phyloP scores from a whole-genome alignment of 2,113 vertebrate genomes.

The Herpetotheres cachinnans region DNA sequence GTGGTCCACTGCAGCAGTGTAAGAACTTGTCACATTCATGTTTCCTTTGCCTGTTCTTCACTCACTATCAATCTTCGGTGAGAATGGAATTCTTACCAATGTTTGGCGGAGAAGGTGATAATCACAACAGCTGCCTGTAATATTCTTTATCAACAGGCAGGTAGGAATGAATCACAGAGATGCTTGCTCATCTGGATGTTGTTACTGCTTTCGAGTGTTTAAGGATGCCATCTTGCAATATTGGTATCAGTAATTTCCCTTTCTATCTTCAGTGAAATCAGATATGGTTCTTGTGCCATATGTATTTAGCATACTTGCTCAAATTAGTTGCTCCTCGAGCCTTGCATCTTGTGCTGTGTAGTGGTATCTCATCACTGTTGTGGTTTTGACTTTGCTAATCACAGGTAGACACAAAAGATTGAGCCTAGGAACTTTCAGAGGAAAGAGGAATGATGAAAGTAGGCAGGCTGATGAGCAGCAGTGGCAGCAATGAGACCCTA shows the following conservation, averaged over 20 bases:
- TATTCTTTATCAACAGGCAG: conserved; percentile 21
- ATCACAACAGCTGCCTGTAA: not conserved
- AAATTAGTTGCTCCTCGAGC: not conserved
- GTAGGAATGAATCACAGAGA: conserved; percentile 42
- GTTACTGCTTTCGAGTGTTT: conserved; percentile 21
- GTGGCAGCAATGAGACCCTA: not conserved
- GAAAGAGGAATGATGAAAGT: not conserved
- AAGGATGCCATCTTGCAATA: conserved; percentile 27
- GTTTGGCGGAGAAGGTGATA: not conserved
- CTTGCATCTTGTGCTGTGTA: not conserved
- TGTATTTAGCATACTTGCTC: not conserved
- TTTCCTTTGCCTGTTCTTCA: not conserved
- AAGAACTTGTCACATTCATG: not conserved
- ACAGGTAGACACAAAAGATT: not conserved
- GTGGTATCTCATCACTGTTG: not conserved
- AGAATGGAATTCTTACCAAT: not conserved
- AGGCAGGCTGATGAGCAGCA: not conserved
- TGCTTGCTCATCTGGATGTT: conserved; percentile 36
- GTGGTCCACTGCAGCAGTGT: not conserved
- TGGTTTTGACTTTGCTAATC: not conserved
- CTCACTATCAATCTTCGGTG: not conserved
- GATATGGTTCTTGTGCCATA: not conserved
- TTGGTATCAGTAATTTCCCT: conserved; percentile 39
- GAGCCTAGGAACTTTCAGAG: not conserved
- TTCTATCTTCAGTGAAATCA: conserved; percentile 40